Evolutionary conservation across 2,797 vertebrate species (phyloP), one percentile per base, ranked within the genome.

Genomic region (Coreius guichenoti): DNA sequence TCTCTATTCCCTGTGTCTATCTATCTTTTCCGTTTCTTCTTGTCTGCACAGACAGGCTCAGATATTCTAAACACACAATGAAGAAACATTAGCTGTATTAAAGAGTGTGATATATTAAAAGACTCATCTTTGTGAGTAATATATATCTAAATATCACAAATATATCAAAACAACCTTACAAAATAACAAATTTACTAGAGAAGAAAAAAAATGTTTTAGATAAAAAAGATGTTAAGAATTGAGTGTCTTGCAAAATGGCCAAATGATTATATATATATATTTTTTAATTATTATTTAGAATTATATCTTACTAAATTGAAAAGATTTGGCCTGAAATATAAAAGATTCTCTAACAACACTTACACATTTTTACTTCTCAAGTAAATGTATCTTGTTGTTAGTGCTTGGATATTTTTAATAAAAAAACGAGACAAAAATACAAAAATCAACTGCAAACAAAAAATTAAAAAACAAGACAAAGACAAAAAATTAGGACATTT

Each of bases 101-200:
- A 81, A 81, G 33, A 26, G 16, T 68, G 13, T 69, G n/a, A 74
- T 49, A 63, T 63, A 74, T 31, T 61, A 47, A 82, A 82, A 29
- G 17, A 63, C 11, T 43, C 19, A 33, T 63, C 54, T 49, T 33
- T 36, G 21, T 51, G 51, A 83, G 51, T 39, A 39, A 39, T 39
- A 39, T 39, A 8, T 4, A 36, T 36, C 5, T 39, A 8, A 39
- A 39, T 39, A 8, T 8, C 36, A 39, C 8, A 39, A 39, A 72
- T 26, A 26, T 58, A 58, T 13, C 1, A 58, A 58, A 58, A 13
- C 11, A n/a, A n/a, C 1, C 9, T 58, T 58, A 58, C 23, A n/a
- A n/a, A n/a, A 58, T 2, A n/a, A 4, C 9, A 61, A 6, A 61
- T 12, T n/a, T 26, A 61, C 1, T 0, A 13, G 12, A 13, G 0